phyloP scores from a whole-genome alignment of 2,888 invertebrate genomes.

The Oxycera nigricornis region DNA sequence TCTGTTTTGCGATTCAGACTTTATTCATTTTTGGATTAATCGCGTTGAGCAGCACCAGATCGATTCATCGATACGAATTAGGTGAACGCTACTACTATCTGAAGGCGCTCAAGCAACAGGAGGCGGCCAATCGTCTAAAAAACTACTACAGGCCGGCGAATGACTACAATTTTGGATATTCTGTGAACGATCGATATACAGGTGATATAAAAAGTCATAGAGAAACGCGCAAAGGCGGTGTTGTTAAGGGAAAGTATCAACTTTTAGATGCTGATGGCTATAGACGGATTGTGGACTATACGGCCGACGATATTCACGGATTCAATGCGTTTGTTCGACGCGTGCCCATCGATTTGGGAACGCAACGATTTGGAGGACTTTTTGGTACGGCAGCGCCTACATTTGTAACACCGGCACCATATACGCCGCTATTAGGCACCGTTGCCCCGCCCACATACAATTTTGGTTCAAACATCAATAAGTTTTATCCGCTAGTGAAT shows the following conservation, averaged over 20 bases:
- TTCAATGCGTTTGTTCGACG: conserved; percentile 62
- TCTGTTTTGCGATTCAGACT: neutral
- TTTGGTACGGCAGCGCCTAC: neutral
- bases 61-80: conserved; percentile 33
- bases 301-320: conserved; percentile 59
- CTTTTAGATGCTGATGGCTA: conserved; percentile 60
- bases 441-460: neutral
- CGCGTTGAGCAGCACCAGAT: neutral
- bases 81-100: conserved; percentile 21
- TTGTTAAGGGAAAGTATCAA: conserved; percentile 60
- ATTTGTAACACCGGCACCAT: neutral
- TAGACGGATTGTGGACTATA: conserved; percentile 61
- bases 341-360: neutral
- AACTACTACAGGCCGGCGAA: conserved; percentile 51
- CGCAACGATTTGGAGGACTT: neutral
- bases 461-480: neutral
- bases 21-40: conserved; percentile 10
- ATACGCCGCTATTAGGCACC: neutral
- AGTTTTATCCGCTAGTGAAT: neutral
- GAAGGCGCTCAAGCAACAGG: conserved; percentile 9
- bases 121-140: neutral
- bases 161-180: conserved; percentile 57
- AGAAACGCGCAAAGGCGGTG: conserved; percentile 59
- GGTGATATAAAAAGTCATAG: conserved; percentile 60
- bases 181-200: conserved; percentile 57